phyloP scores from a whole-genome alignment of 2,113 vertebrate genomes.

The Excalfactoria chinensis region DNA sequence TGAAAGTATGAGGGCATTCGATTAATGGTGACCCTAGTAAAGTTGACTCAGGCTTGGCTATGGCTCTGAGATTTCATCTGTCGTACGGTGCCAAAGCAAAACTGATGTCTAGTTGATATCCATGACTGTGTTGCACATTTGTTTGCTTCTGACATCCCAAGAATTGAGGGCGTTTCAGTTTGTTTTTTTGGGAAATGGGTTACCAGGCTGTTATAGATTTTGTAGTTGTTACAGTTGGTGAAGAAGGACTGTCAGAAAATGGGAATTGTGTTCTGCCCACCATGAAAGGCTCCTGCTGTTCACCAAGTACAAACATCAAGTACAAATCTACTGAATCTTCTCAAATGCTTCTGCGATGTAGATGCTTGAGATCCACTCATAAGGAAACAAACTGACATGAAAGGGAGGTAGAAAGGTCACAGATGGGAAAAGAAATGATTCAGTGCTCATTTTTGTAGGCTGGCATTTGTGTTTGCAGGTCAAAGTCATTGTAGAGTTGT shows the following conservation, averaged over 20 bases:
- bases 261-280: background rate
- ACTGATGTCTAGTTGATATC: background rate
- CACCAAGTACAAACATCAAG: too few species aligned
- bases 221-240: background rate
- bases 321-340: background rate
- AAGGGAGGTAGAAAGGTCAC: background rate
- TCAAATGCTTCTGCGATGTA: background rate
- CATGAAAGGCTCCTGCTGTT: background rate
- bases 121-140: background rate
- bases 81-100: background rate
- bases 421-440: background rate
- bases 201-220: background rate
- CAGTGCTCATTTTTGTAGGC: background rate
- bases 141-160: background rate
- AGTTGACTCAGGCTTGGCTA: background rate
- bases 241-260: background rate
- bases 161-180: background rate
- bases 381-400: background rate
- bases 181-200: background rate
- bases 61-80: background rate
- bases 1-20: background rate
- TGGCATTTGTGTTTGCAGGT: constrained; percentile 41
- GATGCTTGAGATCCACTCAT: background rate
- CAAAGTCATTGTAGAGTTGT: constrained; percentile 24
- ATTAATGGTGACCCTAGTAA: background rate